Base-by-base conservation (phyloP, 2,888 invertebrate species). In the Geotrupes spiniger region DNA sequence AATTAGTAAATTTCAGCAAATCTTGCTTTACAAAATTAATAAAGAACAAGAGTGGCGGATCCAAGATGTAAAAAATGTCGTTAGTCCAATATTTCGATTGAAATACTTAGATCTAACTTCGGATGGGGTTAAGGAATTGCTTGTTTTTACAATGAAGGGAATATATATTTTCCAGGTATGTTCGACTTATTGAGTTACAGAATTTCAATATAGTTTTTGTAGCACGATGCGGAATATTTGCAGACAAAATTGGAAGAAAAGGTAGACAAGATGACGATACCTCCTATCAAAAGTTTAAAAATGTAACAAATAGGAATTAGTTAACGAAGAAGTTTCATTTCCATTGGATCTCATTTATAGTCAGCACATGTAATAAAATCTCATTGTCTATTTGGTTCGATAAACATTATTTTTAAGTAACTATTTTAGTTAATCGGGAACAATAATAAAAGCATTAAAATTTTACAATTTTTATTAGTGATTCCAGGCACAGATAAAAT, bases 81-180 rank as follows among this genome's bases (percentile, higher is more conserved):
- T 82, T 16, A 76, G 80, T 51, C 83, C 85, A 4, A 74, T 86
- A 36, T 76, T 84, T 62, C 77, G 78, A 1, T 69, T 86, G 50
- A 76, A 76, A 53, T 79, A 79, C 58, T 63, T 81, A 21, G 85
- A 87, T 64, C 70, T 86, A 37, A 81, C 80, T 36, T 81, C 81
- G 2, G 85, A 86, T 70, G 85, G 85, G 9, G 72, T 83, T 39
- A 79, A 79, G 54, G 84, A 85, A 68, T 65, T 85, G 21, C 71
- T 83, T 37, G 78, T 84, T n/a, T 72, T 83, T 50, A 83, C 84
- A 4, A 76, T 80, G 61, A 78, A 78, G 60, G 85, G 85, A 25
- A 74, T 86, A 10, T 83, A 84, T 61, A 77, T 85, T 57, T 71
- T 85, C 64, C 84, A 84, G 76, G 80, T 80, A 70, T 17, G n/a